Conservation (phyloP, 2,113 vertebrate genomes). For the Pontoporia blainvillei region DNA sequence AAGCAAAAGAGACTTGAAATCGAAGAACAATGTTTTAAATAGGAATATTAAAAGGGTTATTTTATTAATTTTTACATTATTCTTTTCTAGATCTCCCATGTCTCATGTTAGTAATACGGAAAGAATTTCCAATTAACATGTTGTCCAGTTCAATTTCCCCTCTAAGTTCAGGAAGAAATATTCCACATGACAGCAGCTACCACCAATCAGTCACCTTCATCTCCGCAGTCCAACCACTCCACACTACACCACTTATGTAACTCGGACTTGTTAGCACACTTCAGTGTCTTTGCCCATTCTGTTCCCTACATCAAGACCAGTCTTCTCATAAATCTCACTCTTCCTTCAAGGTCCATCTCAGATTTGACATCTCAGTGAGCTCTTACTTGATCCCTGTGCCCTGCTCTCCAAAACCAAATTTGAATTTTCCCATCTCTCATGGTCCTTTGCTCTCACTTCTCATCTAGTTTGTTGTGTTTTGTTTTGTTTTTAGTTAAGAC, state of each 20-base stretch:
- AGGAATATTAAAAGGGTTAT: background rate
- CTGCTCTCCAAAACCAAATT: background rate
- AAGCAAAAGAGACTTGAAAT: background rate
- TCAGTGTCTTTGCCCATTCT: background rate
- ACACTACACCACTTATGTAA: background rate
- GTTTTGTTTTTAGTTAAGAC: background rate
- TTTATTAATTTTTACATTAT: background rate
- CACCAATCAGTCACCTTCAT: background rate
- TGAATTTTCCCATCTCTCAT: background rate
- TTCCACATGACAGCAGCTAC: background rate
- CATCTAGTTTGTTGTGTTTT: background rate
- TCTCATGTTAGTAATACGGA: background rate
- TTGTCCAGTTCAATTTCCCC: background rate
- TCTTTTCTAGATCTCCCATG: background rate
- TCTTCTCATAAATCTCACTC: background rate
- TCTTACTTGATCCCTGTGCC: background rate
- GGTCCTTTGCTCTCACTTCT: background rate
- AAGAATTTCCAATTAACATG: background rate
- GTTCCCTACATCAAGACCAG: background rate
- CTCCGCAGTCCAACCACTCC: background rate
- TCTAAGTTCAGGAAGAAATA: background rate
- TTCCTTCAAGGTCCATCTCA: background rate
- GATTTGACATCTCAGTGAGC: background rate
- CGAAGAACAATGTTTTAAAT: background rate
- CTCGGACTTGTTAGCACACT: too few relatives aligned